Evolutionary conservation across 2,797 vertebrate genomes (phyloP), one percentile per base, ranked within the genome.

Genomic region (Phaenicophaeus curvirostris): DNA sequence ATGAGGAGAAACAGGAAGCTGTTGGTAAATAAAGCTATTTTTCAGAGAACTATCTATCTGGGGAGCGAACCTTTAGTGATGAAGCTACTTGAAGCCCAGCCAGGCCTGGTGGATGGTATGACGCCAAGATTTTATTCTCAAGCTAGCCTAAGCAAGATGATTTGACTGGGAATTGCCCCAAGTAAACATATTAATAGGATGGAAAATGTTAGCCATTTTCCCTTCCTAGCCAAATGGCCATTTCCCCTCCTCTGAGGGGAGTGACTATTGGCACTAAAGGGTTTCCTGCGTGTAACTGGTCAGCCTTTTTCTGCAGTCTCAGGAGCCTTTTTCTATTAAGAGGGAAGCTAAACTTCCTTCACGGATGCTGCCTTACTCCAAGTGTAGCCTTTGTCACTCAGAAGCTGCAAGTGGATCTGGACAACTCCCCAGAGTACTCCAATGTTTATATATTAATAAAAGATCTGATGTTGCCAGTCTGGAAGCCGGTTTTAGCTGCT

Each of bases 381-480:
- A 93, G 80, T 6, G 1, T 73, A 13, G 4, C 51, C 71, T 94
- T 57, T 86, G 55, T 88, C 83, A 91, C 44, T 92, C 83, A 92
- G 44, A 85, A 41, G 33, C 44, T 54, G 48, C 90, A 92, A 96
- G 71, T 76, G 48, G 71, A 93, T 93, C 85, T 88, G 67, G 85
- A 78, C 24, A 84, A 82, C 80, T 79, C 89, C 83, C 82, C 1
- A 0, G 85, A 95, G 85, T 62, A 81, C 39, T 88, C 67, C 66
- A 84, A 13, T 73, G 83, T 94, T 96, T 94, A 84, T 84, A 94
- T 91, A 91, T 85, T 82, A 94, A 88, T 90, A 86, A 86, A 93
- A 48, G 57, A 86, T 79, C 71, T 87, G 66, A 90, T 91, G 61
- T 37, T 96, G 69, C 62, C 85, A 78, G 66, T 66, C 66, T 73